Percentiles rank a stretch among this genome's conserved stretches.
These are phyloP conservation scores for Pseudomyrmex sp. DNA, from an alignment of 1,140 invertebrate species.

Conservation along the genomic window DNA sequence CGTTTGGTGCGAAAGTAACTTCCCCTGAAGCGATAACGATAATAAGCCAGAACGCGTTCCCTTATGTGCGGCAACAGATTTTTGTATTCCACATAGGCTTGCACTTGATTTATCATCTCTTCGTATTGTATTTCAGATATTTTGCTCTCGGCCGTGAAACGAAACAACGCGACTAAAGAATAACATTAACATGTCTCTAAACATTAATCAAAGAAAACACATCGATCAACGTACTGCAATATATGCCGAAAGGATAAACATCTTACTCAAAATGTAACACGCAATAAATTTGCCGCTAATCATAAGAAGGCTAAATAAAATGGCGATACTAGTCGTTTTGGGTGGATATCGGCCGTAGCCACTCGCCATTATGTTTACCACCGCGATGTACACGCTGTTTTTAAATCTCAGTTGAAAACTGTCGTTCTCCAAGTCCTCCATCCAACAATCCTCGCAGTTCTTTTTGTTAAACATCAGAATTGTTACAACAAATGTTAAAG, in stretches of 20 bases:
- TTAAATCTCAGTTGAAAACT: slow-evolving; percentile 69
- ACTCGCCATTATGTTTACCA: slow-evolving; percentile 78
- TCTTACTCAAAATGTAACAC: slow-evolving; percentile 79
- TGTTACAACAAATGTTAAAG: too few relatives aligned
- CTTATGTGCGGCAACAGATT: slow-evolving; percentile 80
- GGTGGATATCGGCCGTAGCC: slow-evolving; percentile 77
- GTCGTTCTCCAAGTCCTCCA: slow-evolving; percentile 56
- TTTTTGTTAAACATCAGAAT: slow-evolving; percentile 28
- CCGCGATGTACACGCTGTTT: slow-evolving; percentile 77
- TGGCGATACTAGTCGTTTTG: slow-evolving; percentile 64
- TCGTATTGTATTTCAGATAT: slow-evolving; percentile 78
- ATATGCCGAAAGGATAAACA: slow-evolving; percentile 7
- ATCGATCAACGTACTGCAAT: background rate
- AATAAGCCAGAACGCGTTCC: slow-evolving; percentile 78
- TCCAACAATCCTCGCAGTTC: slow-evolving; percentile 78
- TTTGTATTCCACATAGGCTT: slow-evolving; percentile 79
- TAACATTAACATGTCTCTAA: background rate
- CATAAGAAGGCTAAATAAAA: slow-evolving; percentile 78
- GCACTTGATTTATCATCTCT: slow-evolving; percentile 80
- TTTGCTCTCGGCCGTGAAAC: slow-evolving; percentile 74
- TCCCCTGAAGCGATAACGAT: slow-evolving; percentile 78
- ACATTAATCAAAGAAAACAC: background rate
- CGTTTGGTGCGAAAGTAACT: slow-evolving; percentile 79
- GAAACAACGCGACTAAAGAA: slow-evolving; percentile 77
- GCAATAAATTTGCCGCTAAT: slow-evolving; percentile 78